Evolutionary conservation across 2,797 vertebrate genomes (phyloP), one percentile per base, ranked within the genome.

Genomic region (Yasuhikotakia modesta): DNA sequence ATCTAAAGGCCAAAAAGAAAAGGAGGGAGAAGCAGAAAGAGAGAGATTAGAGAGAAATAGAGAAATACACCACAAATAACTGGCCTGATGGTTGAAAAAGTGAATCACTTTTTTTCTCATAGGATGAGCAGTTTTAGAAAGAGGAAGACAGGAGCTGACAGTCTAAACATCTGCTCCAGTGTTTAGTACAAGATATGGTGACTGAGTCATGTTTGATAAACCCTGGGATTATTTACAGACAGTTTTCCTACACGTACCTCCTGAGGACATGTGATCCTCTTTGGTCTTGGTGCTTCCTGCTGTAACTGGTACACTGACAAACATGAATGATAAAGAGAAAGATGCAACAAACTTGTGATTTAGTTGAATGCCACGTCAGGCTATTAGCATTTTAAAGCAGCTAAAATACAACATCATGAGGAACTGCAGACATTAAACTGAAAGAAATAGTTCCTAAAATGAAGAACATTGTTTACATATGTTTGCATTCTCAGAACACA

Each of bases 241-340:
- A 76, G 65, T 60, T 76, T 39, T 66, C 2, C 82, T 86, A 79
- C 85, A 95, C 96, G 92, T 82, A 99, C 97, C 97, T 98, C 96
- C 82, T 92, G 94, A 86, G 96, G 91, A 93, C 95, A 98, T 80
- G 95, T 95, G 87, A 97, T 94, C 92, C 97, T 96, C 92, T 98
- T 98, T 91, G 97, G 97, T 83, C 95, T 94, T 4, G 95, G 95
- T 2, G 97, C 95, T 87, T 98, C 97, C 90, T 99, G 97, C 89
- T 99, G 97, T 80, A 99, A 90, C 83, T 99, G 97, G 92, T 99
- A 99, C 87, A 99, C 97, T 99, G 94, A 86, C 87, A 89, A 92
- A 80, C 74, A 75, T 63, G 17, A 39, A 39, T 6, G 17, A 63
- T 35, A 35, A 58, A 80, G 21, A 53, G 17, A 73, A 61, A 72